A percentile compares a stretch with the other conserved stretches of the same genome.
phyloP scores from a whole-genome alignment of 2,113 vertebrate genomes.

The Progne subis region DNA sequence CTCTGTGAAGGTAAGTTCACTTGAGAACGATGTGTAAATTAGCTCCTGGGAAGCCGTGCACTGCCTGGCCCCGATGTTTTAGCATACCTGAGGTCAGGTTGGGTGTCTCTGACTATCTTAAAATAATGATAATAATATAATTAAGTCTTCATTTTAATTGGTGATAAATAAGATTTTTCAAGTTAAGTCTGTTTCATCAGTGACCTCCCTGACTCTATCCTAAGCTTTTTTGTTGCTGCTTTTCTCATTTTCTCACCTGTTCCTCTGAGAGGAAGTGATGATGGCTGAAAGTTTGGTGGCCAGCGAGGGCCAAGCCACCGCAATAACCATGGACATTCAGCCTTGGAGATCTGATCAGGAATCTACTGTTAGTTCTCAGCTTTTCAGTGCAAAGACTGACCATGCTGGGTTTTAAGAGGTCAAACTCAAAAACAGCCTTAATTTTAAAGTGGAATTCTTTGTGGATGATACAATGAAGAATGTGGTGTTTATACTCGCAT shows the following conservation, averaged over 20 bases:
- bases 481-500: background rate
- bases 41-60: background rate
- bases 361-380: background rate
- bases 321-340: rapidly evolving
- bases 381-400: background rate
- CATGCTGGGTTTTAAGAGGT: background rate
- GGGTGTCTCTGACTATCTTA: background rate
- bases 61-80: background rate
- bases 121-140: background rate
- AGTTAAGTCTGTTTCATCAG: background rate
- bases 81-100: background rate
- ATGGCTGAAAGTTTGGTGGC: background rate
- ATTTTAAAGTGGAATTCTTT: background rate
- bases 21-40: background rate
- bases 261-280: background rate
- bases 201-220: background rate
- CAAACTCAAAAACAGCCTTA: background rate
- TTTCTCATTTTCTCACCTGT: background rate
- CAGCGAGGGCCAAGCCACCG: background rate
- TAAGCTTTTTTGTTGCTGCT: background rate
- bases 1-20: background rate
- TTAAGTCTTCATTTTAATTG: background rate
- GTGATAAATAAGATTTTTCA: background rate
- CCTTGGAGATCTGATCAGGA: background rate
- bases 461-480: background rate